Percentiles rank a stretch among this genome's conserved stretches.
Conservation (phyloP, 2,113 vertebrate genomes). For the Cynocephalus volans region DNA sequence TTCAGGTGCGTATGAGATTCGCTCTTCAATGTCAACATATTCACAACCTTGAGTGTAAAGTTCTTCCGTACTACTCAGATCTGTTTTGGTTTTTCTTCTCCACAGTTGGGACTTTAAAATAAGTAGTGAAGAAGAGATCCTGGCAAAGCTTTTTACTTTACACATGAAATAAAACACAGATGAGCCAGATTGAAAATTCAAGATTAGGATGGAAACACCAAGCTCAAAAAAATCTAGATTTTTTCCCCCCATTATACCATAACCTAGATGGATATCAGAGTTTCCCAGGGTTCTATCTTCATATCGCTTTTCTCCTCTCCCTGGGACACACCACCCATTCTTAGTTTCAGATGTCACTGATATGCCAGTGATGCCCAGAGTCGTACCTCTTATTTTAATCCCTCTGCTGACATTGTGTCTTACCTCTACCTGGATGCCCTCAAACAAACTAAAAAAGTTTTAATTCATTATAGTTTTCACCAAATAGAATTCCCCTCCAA, state of each 20-base stretch:
- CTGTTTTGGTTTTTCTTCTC: not conserved
- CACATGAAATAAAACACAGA: not conserved
- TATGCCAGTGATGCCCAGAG: fast-evolving
- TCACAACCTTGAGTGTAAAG: too few species aligned
- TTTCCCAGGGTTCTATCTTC: not conserved
- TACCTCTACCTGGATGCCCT: too few species aligned
- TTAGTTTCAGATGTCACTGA: not conserved
- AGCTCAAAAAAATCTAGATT: not conserved
- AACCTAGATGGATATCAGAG: not conserved
- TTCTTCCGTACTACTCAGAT: not conserved
- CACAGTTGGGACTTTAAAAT: not conserved
- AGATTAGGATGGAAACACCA: not conserved
- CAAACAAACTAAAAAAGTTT: not conserved
- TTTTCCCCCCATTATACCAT: not conserved
- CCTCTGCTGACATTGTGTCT: not conserved
- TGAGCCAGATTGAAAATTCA: not conserved
- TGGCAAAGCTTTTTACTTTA: not conserved
- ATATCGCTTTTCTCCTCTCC: too few species aligned
- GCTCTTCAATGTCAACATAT: not conserved
- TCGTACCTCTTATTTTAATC: not conserved
- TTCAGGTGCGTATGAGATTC: not conserved
- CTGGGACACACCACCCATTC: too few species aligned
- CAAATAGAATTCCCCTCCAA: not conserved
- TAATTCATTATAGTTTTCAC: not conserved
- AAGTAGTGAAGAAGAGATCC: too few species aligned